phyloP scores from a whole-genome alignment of 2,888 invertebrate genomes.

The Ariolimax columbianus region DNA sequence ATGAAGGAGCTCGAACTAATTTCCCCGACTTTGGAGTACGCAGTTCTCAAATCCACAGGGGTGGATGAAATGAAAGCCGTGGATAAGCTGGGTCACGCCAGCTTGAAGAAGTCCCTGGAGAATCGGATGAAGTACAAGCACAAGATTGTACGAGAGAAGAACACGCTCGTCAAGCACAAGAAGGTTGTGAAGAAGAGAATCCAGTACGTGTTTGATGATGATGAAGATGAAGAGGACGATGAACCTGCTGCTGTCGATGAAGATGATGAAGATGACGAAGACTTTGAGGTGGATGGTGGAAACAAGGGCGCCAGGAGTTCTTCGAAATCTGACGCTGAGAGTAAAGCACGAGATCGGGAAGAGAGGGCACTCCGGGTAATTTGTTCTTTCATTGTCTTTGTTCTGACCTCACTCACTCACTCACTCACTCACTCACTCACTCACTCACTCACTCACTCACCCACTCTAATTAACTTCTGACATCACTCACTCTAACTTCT shows the following conservation, averaged over 20 bases:
- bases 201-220: conserved; percentile 41
- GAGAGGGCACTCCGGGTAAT: conserved; percentile 46
- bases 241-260: neutral
- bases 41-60: conserved; percentile 35
- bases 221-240: conserved; percentile 39
- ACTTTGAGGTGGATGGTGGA: conserved; percentile 23
- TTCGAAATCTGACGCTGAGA: conserved; percentile 32
- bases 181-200: conserved; percentile 36
- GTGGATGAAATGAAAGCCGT: conserved; percentile 37
- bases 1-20: conserved; percentile 49
- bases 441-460: neutral
- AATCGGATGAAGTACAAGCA: conserved; percentile 47
- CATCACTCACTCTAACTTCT: too few species aligned
- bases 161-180: conserved; percentile 23
- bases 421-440: neutral
- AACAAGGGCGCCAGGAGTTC: conserved; percentile 9
- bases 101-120: conserved; percentile 19
- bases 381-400: neutral
- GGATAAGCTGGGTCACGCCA: conserved; percentile 21
- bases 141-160: conserved; percentile 39
- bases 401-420: neutral
- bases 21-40: conserved; percentile 43
- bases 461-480: neutral
- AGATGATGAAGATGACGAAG: conserved; percentile 37
- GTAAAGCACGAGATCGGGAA: conserved; percentile 42